Base-by-base conservation (phyloP, 2,888 invertebrate genomes). In the Stegophylla sp. region DNA sequence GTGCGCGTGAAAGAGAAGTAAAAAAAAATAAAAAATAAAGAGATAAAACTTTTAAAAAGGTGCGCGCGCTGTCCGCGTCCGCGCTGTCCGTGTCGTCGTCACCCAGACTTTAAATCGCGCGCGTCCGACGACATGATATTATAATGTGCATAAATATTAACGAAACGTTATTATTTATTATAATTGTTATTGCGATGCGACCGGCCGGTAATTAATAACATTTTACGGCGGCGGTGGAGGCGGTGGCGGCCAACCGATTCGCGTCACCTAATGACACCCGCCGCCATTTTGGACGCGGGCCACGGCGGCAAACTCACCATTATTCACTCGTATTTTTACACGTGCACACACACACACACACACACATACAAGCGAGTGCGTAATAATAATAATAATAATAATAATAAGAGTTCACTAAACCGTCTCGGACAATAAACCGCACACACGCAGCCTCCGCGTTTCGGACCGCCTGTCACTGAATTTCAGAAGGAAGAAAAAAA, bases 361-460 rank as follows among this genome's bases (percentile, higher is more conserved):
- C n/a, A 48, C 69, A 28, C 43, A 41, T 12, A 10, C 23, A 23
- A 23, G 15, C 17, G 23, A 43, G n/a, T 13, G 56, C 23, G 17
- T 7, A 5, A 28, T 48, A 28, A 73, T 56, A 56, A 41, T 43
- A 26, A 56, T 72, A 41, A 53, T 48, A 69, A 69, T 56, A 53
- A 71, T 71, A 72, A 73, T 61, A 74, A 74, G 61, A 74, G 74
- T 74, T 74, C 74, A 74, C 74, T 74, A 74, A 74, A 74, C 74
- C 63, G 74, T 63, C 61, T 17, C 63, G 63, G 61, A 61, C 74
- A 63, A 74, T 74, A 74, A 74, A 74, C 74, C 20, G 48, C n/a
- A n/a, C n/a, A n/a, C n/a, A n/a, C n/a, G n/a, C 48, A 20, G n/a
- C 28, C 26, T 7, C 72, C 17, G 26, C 43, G 26, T 13, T n/a